A percentile compares a stretch with the other conserved stretches of the same genome.
These are phyloP conservation scores for Dipodomys spectabilis DNA, from an alignment of 2,113 vertebrate genomes.

Conservation along the genomic window DNA sequence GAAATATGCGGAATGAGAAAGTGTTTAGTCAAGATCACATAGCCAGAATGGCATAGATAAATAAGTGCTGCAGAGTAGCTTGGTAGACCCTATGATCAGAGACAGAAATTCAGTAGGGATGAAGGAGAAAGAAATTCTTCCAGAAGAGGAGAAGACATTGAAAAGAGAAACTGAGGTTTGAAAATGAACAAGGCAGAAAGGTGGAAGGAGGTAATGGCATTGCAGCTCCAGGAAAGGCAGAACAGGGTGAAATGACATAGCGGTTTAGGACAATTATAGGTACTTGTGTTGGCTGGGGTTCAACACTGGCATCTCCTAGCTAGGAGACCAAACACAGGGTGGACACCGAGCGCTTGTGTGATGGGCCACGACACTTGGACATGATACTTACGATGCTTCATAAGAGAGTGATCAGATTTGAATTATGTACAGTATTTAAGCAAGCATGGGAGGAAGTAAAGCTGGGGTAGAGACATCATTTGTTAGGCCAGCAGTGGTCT, in stretches of 20 bases:
- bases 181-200: background rate
- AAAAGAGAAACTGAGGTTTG: background rate
- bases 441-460: background rate
- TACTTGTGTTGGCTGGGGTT: background rate
- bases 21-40: background rate
- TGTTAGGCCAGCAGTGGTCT: background rate
- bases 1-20: background rate
- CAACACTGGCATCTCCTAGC: too few relatives aligned
- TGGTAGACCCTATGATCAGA: background rate
- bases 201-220: background rate
- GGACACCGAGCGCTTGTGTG: background rate
- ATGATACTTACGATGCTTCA: background rate
- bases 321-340: background rate
- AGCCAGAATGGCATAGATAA: background rate
- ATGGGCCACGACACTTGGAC: background rate
- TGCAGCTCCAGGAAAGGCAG: background rate
- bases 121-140: background rate
- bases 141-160: background rate
- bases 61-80: too few relatives aligned
- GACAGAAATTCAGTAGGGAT: background rate
- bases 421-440: background rate
- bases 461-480: background rate
- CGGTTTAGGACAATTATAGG: background rate
- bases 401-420: background rate
- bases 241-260: background rate